phyloP scores from a whole-genome alignment of 2,113 vertebrate genomes.

The Arvicanthis niloticus region DNA sequence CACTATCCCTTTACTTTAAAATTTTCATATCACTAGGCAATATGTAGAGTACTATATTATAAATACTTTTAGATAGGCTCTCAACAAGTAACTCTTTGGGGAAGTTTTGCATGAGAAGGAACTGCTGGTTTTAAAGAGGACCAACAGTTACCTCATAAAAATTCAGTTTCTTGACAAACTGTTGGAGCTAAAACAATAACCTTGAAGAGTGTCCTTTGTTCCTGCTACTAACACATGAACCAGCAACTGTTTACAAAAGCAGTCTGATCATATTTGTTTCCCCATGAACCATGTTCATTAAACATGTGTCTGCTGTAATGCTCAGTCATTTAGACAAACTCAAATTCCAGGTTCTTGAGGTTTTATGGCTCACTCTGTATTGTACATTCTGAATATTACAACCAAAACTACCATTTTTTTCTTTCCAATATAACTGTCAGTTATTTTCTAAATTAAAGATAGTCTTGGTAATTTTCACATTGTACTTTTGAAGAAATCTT shows the following conservation, averaged over 20 bases:
- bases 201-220: background rate
- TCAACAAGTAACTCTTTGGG: background rate
- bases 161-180: background rate
- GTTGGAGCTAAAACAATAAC: slow-evolving; percentile 12
- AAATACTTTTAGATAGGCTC: slow-evolving; percentile 26
- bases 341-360: background rate
- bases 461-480: background rate
- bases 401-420: background rate
- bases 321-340: background rate
- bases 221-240: background rate
- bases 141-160: background rate
- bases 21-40: background rate
- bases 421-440: background rate
- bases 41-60: slow-evolving; percentile 3
- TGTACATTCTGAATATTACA: background rate
- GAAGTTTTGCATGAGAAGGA: background rate
- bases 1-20: background rate
- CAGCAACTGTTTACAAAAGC: background rate
- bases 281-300: background rate
- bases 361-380: background rate
- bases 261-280: background rate
- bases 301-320: background rate
- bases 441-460: slow-evolving; percentile 44
- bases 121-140: background rate
- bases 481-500: slow-evolving; percentile 29